A percentile compares a stretch with the other conserved stretches of the same genome.
Conservation (phyloP, 1,140 invertebrate genomes). For the Augochlora pura region DNA sequence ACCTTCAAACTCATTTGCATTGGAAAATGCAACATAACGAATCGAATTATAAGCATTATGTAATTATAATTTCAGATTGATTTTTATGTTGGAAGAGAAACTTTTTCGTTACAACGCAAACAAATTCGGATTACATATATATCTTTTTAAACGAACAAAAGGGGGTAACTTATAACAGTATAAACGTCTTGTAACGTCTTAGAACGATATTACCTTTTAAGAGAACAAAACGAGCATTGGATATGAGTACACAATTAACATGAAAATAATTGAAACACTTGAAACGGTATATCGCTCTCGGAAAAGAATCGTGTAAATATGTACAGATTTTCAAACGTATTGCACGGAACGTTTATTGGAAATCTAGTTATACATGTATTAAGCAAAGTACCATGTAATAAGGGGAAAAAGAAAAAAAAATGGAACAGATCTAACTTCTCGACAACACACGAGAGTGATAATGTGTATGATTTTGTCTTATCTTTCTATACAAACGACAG, state of each 20-base stretch:
- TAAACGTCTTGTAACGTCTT: slow-evolving; percentile 53
- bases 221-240: slow-evolving; percentile 45
- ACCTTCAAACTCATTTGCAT: slow-evolving; percentile 30
- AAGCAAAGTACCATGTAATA: slow-evolving; percentile 46
- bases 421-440: slow-evolving; percentile 10
- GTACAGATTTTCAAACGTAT: slow-evolving; percentile 67
- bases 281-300: slow-evolving; percentile 47
- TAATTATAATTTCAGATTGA: slow-evolving; percentile 13
- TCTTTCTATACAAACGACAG: slow-evolving; percentile 48
- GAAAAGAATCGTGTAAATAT: slow-evolving; percentile 67
- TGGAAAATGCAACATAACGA: slow-evolving; percentile 18
- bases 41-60: slow-evolving; percentile 17
- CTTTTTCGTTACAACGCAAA: slow-evolving; percentile 43
- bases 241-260: slow-evolving; percentile 54
- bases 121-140: slow-evolving; percentile 53
- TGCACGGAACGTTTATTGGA: slow-evolving; percentile 48
- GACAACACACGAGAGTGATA: slow-evolving; percentile 33
- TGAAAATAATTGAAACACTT: slow-evolving; percentile 36
- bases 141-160: slow-evolving; percentile 45
- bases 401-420: not conserved
- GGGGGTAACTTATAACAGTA: slow-evolving; percentile 37
- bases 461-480: slow-evolving; percentile 55
- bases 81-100: slow-evolving; percentile 19
- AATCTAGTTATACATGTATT: slow-evolving; percentile 61
- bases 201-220: slow-evolving; percentile 34